Conservation (phyloP, 1,140 invertebrate species). For the Chionoecetes opilio region DNA sequence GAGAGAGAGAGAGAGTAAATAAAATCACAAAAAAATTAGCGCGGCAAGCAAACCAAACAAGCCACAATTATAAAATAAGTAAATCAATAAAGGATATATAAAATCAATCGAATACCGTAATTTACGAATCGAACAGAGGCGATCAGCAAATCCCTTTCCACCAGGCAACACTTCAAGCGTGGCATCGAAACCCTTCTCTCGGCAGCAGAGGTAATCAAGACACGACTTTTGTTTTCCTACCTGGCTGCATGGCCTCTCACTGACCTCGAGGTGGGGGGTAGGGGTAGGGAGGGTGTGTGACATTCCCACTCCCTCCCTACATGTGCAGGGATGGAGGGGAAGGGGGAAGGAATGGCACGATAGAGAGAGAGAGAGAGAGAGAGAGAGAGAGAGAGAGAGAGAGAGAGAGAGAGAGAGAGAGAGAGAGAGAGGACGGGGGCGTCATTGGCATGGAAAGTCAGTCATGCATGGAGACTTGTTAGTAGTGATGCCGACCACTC, state of each 20-base stretch:
- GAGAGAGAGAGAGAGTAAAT: too few species aligned
- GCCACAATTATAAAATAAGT: background rate
- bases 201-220: background rate
- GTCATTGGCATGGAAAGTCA: too few species aligned
- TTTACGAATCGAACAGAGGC: too few species aligned
- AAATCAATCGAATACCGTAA: too few species aligned
- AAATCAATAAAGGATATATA: background rate
- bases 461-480: too few species aligned
- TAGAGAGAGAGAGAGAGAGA: slow-evolving; percentile 16
- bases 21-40: too few species aligned
- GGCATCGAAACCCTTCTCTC: too few species aligned
- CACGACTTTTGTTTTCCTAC: background rate
- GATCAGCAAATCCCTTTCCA: too few species aligned
- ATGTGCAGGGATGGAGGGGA: background rate
- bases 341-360: background rate
- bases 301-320: background rate
- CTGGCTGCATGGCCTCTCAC: background rate
- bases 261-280: background rate
- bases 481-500: too few species aligned
- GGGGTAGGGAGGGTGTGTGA: background rate
- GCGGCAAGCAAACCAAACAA: background rate
- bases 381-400: slow-evolving; percentile 8
- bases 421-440: too few species aligned
- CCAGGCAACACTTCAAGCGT: too few species aligned
- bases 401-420: background rate